Conservation (phyloP, 2,888 invertebrate species). For the Synanthedon formicaeformis region DNA sequence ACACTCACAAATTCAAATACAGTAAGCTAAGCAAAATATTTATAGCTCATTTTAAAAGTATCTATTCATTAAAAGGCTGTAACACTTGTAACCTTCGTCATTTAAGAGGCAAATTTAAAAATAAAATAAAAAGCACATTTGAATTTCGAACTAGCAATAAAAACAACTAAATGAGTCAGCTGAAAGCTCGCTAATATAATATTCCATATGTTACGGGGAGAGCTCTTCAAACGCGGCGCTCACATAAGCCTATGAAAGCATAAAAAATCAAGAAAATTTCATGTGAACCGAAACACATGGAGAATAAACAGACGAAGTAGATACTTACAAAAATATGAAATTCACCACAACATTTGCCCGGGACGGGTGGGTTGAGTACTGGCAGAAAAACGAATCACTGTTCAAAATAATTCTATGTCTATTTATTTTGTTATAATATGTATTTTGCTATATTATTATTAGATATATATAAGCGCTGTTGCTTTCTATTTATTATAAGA, state of each 20-base stretch:
- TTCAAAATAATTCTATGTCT: too few relatives aligned
- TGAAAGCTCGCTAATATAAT: slow-evolving; percentile 51
- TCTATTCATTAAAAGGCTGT: not conserved
- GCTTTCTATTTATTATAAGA: too few relatives aligned
- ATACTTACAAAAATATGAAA: slow-evolving; percentile 72
- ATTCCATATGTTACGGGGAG: slow-evolving; percentile 47
- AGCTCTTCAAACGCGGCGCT: slow-evolving; percentile 46
- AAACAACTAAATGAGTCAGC: slow-evolving; percentile 41
- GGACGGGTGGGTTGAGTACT: slow-evolving; percentile 44
- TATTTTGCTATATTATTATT: too few relatives aligned
- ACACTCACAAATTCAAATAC: too few relatives aligned
- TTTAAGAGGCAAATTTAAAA: slow-evolving; percentile 11
- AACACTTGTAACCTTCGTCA: slow-evolving; percentile 1
- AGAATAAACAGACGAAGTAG: slow-evolving; percentile 68
- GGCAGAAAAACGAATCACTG: slow-evolving; percentile 18
- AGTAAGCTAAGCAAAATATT: too few relatives aligned
- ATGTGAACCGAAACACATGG: slow-evolving; percentile 70
- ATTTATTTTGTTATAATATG: too few relatives aligned
- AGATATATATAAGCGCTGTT: too few relatives aligned
- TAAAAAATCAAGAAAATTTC: slow-evolving; percentile 67
- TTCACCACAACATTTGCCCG: slow-evolving; percentile 70
- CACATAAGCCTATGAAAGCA: slow-evolving; percentile 65
- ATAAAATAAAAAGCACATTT: slow-evolving; percentile 19
- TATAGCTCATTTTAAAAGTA: too few relatives aligned
- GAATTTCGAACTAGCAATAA: slow-evolving; percentile 3